phyloP scores from a whole-genome alignment of 92 coral and sea anemone species.

The Parazoanthus darwini region DNA sequence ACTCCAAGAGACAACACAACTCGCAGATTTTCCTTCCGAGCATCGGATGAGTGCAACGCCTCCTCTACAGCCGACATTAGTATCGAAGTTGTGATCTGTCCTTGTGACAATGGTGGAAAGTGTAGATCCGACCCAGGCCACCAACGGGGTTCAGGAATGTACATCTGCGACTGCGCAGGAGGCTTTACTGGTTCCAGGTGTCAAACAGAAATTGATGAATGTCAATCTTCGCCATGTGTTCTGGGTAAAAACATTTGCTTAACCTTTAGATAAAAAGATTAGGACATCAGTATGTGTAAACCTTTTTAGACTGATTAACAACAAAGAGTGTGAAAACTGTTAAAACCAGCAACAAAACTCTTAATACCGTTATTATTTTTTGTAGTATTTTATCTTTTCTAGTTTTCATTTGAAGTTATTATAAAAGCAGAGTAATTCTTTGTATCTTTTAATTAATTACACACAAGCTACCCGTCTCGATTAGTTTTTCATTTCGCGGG shows the following conservation, averaged over 20 bases:
- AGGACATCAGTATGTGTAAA: too few species aligned
- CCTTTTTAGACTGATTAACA: too few species aligned
- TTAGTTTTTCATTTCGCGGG: too few species aligned
- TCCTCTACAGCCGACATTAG: constrained; percentile 25
- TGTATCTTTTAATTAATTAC: too few species aligned
- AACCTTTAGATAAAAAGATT: too few species aligned
- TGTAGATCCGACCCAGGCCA: constrained; percentile 44
- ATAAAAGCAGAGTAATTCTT: too few species aligned
- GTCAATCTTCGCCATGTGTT: constrained; percentile 39
- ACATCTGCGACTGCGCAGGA: constrained; percentile 35
- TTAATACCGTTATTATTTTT: too few species aligned
- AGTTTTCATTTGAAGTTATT: too few species aligned
- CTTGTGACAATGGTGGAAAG: constrained; percentile 31
- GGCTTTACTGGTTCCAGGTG: constrained; percentile 27
- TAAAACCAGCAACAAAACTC: too few species aligned
- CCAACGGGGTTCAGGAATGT: constrained; percentile 34
- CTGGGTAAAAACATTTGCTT: constrained; percentile 6
- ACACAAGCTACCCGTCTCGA: too few species aligned
- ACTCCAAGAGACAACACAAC: constrained; percentile 24
- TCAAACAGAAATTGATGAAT: constrained; percentile 32
- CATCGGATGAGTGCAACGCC: constrained; percentile 39
- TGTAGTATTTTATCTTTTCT: too few species aligned
- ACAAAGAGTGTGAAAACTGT: too few species aligned
- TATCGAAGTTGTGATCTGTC: constrained; percentile 24
- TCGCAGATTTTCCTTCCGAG: constrained; percentile 18